phyloP scores from a whole-genome alignment of 2,113 vertebrate genomes.

The Chelonoidis abingdonii region DNA sequence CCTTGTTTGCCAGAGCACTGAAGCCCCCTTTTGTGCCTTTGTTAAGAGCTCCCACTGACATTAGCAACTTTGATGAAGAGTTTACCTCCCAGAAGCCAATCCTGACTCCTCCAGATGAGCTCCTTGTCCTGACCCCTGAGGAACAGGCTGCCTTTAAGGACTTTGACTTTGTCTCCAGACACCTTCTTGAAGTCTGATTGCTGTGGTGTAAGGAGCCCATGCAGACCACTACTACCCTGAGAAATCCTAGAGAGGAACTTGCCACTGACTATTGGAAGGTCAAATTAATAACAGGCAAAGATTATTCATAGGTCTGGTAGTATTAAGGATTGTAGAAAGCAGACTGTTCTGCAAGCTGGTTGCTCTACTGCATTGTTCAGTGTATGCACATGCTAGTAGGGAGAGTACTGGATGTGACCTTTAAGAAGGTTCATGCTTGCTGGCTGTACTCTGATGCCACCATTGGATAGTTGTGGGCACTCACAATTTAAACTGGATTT shows the following conservation, averaged over 20 bases:
- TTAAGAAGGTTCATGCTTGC: not conserved
- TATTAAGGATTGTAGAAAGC: not conserved
- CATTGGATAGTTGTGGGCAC: not conserved
- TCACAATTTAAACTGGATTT: constrained; percentile 22
- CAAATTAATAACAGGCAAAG: not conserved
- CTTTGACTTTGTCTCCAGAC: constrained; percentile 90
- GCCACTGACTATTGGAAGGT: not conserved
- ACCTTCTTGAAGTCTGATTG: constrained; percentile 73
- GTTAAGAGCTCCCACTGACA: constrained; percentile 80
- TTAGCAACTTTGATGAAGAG: constrained; percentile 92
- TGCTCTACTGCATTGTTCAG: not conserved
- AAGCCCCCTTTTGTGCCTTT: constrained; percentile 88
- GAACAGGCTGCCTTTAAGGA: constrained; percentile 88
- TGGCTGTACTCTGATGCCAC: not conserved
- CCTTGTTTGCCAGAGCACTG: constrained; percentile 83
- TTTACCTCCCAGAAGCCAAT: constrained; percentile 89
- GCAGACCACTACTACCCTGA: not conserved
- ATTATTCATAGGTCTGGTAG: not conserved
- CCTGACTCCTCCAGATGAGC: constrained; percentile 84
- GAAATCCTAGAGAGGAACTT: not conserved
- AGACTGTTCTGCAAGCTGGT: not conserved
- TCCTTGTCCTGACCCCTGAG: constrained; percentile 73
- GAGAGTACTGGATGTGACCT: not conserved
- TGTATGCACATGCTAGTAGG: not conserved
- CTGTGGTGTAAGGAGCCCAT: not conserved